Percentiles rank a stretch among this genome's conserved stretches.
phyloP scores from a whole-genome alignment of 2,888 invertebrate genomes.

The Branchellion lobata region DNA sequence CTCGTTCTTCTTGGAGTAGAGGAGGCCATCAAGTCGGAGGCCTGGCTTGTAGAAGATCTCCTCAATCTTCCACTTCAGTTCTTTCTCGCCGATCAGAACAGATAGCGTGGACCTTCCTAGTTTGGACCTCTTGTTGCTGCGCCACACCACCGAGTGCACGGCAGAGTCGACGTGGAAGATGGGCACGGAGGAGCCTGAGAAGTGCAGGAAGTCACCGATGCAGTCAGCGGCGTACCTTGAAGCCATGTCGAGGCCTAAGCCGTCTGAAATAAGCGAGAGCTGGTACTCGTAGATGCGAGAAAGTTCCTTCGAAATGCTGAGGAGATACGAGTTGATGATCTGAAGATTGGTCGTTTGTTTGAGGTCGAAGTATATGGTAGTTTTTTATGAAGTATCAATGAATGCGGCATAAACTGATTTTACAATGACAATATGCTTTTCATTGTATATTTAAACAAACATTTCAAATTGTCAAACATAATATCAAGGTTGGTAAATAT shows the following conservation, averaged over 20 bases:
- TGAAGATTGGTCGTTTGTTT: too few species aligned
- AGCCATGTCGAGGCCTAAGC: conserved; percentile 47
- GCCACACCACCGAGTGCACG: conserved; percentile 48
- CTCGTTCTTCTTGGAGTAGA: conserved; percentile 21
- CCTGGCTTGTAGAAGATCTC: conserved; percentile 51
- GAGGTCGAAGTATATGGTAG: too few species aligned
- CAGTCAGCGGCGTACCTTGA: conserved; percentile 50
- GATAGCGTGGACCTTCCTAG: conserved; percentile 40
- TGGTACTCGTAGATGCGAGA: conserved; percentile 52
- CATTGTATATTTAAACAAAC: background rate
- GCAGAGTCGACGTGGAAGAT: conserved; percentile 41
- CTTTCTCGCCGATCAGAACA: conserved; percentile 50
- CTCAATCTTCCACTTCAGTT: conserved; percentile 51
- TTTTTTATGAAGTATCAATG: too few species aligned
- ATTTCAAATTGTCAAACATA: too few species aligned
- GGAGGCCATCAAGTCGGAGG: conserved; percentile 47
- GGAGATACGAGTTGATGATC: background rate
- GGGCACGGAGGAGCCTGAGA: background rate
- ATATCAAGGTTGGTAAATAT: too few species aligned
- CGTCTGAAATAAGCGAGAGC: conserved; percentile 50
- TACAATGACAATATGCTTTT: too few species aligned
- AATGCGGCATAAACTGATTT: too few species aligned
- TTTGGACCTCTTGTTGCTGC: conserved; percentile 32
- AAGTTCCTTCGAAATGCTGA: conserved; percentile 48
- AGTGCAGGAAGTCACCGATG: conserved; percentile 46